Evolutionary conservation across 2,888 invertebrate species (phyloP).

Genomic region (Apodemia duryi): DNA sequence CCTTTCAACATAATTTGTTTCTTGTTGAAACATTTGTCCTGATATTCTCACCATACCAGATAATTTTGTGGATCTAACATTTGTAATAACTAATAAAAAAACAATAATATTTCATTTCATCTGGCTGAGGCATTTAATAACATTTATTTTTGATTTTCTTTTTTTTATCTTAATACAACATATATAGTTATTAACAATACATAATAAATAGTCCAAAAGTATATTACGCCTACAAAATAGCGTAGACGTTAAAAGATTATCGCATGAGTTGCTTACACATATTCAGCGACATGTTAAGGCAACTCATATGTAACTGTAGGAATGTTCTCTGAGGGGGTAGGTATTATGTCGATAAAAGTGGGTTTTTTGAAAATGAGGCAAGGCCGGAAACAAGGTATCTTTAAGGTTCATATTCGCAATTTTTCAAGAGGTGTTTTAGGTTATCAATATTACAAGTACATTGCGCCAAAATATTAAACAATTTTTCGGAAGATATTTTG

Average conservation of each 20-base stretch:
- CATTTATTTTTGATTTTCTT: conserved; percentile 76
- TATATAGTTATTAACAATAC: conserved; percentile 80
- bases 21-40: too few relatives aligned
- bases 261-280: conserved; percentile 69
- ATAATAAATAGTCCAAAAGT: conserved; percentile 80
- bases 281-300: conserved; percentile 60
- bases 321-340: conserved; percentile 40
- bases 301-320: conserved; percentile 65
- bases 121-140: conserved; percentile 81
- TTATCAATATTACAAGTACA: conserved; percentile 31
- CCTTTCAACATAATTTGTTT: too few relatives aligned
- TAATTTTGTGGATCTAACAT: not conserved
- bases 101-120: conserved; percentile 53
- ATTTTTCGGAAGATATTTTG: conserved; percentile 21
- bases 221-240: conserved; percentile 80
- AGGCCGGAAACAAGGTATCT: conserved; percentile 23
- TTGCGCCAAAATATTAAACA: conserved; percentile 5
- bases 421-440: conserved; percentile 40
- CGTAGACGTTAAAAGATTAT: conserved; percentile 79
- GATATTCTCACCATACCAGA: not conserved
- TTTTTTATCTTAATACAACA: conserved; percentile 78
- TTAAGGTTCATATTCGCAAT: not conserved
- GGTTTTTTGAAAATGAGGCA: conserved; percentile 2
- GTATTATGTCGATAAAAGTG: conserved; percentile 16
- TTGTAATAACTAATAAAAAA: not conserved